A percentile compares a stretch with the other conserved stretches of the same genome.
These are phyloP conservation scores for Lacerta agilis DNA, from an alignment of 2,797 vertebrate species.

Conservation along the genomic window DNA sequence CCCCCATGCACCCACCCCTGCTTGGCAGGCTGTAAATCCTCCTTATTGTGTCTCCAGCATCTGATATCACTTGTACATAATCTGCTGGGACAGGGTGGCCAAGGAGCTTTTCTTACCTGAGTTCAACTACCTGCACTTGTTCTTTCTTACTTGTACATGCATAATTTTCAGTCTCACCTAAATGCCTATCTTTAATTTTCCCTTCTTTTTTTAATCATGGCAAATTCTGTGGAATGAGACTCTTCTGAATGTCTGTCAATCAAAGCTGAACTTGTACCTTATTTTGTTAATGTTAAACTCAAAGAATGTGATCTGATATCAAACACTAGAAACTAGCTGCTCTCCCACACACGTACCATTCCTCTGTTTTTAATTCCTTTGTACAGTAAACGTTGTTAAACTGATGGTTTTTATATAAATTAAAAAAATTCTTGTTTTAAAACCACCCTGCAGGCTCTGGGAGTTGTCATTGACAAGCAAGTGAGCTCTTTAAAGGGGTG, in stretches of 20 bases:
- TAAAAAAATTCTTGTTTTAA: constrained; percentile 58
- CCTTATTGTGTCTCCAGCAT: not conserved
- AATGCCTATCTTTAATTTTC: not conserved
- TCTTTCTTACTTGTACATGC: not conserved
- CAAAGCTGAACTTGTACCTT: not conserved
- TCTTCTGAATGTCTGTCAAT: constrained; percentile 34
- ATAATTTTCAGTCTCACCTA: not conserved
- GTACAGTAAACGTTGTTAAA: constrained; percentile 77
- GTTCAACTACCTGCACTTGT: constrained; percentile 11
- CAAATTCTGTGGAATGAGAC: not conserved
- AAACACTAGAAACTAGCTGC: constrained; percentile 78
- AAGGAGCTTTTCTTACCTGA: not conserved
- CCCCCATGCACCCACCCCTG: rapidly evolving
- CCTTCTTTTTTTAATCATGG: not conserved
- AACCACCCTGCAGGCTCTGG: not conserved
- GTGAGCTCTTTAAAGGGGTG: not conserved
- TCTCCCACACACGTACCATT: constrained; percentile 69
- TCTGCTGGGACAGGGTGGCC: not conserved
- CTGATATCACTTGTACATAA: not conserved
- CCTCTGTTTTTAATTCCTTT: constrained; percentile 75
- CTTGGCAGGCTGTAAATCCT: not conserved
- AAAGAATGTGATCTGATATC: constrained; percentile 50
- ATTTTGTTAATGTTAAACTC: constrained; percentile 27
- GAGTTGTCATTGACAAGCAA: rapidly evolving
- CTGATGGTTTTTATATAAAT: constrained; percentile 73